These are phyloP conservation scores for Homarus americanus DNA, from an alignment of 1,140 invertebrate genomes.

Conservation along the genomic window DNA sequence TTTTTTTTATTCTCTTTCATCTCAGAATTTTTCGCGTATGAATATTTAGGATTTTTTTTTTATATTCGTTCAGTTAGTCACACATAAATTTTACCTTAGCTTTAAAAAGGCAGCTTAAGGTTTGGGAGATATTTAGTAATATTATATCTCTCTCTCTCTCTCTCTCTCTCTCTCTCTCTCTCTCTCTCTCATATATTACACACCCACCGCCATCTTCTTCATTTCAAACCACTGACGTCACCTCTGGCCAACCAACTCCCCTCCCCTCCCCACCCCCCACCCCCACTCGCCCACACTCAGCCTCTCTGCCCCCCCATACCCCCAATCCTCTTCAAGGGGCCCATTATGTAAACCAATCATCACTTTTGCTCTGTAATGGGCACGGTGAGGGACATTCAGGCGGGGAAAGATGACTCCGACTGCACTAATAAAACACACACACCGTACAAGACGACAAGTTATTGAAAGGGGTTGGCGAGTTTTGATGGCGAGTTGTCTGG, in stretches of 20 bases:
- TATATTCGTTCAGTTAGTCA: no score
- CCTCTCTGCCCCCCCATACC: not conserved
- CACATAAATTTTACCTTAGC: no score
- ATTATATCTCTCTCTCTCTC: not conserved
- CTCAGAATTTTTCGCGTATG: no score
- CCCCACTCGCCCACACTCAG: not conserved
- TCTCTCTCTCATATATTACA: not conserved
- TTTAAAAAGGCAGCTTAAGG: no score
- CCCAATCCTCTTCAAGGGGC: not conserved
- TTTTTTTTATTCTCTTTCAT: no score
- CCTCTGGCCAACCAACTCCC: not conserved
- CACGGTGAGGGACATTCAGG: not conserved
- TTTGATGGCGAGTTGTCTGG: conserved; percentile 19
- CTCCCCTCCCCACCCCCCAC: not conserved
- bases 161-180: conserved; percentile 18
- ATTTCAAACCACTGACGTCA: not conserved
- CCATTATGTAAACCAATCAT: conserved; percentile 33
- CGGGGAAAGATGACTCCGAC: not conserved
- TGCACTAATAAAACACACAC: conserved; percentile 23
- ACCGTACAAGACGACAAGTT: conserved; percentile 23
- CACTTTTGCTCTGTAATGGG: not conserved
- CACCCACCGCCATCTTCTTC: no score
- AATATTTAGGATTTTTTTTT: no score
- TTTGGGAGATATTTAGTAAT: no score
- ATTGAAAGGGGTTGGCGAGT: not conserved